phyloP scores from a whole-genome alignment of 2,797 vertebrate genomes.

The Enteromius treurensis region DNA sequence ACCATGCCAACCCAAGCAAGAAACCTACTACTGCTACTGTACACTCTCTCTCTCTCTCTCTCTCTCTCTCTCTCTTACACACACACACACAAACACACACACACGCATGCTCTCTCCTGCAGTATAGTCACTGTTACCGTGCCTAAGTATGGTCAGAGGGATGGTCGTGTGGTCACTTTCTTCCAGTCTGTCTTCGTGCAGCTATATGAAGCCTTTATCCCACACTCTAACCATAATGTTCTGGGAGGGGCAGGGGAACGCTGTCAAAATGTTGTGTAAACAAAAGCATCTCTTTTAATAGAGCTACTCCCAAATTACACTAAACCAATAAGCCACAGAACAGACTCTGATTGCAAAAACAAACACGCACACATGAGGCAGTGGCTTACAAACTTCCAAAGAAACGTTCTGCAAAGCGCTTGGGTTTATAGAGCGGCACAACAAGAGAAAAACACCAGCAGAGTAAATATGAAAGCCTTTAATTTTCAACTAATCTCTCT shows the following conservation, averaged over 20 bases:
- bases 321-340: conserved; percentile 62
- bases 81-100: background rate
- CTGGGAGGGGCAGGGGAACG: conserved; percentile 62
- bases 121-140: conserved; percentile 61
- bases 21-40: conserved; percentile 35
- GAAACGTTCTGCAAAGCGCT: conserved; percentile 32
- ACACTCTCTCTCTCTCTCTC: conserved; percentile 30
- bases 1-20: conserved; percentile 53
- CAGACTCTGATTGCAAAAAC: conserved; percentile 66
- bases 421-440: conserved; percentile 68
- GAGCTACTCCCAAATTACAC: conserved; percentile 73
- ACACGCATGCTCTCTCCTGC: background rate
- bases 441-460: conserved; percentile 68
- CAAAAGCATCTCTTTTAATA: conserved; percentile 69
- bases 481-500: conserved; percentile 43
- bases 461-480: conserved; percentile 40
- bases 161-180: conserved; percentile 61
- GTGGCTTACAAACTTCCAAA: conserved; percentile 5
- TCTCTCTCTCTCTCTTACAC: background rate
- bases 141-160: conserved; percentile 70
- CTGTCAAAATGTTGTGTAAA: conserved; percentile 55
- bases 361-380: conserved; percentile 31
- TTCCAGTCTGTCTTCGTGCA: conserved; percentile 69
- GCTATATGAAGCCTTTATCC: conserved; percentile 68
- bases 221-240: conserved; percentile 73